phyloP scores from a whole-genome alignment of 2,113 vertebrate species.

The Etia nguti region DNA sequence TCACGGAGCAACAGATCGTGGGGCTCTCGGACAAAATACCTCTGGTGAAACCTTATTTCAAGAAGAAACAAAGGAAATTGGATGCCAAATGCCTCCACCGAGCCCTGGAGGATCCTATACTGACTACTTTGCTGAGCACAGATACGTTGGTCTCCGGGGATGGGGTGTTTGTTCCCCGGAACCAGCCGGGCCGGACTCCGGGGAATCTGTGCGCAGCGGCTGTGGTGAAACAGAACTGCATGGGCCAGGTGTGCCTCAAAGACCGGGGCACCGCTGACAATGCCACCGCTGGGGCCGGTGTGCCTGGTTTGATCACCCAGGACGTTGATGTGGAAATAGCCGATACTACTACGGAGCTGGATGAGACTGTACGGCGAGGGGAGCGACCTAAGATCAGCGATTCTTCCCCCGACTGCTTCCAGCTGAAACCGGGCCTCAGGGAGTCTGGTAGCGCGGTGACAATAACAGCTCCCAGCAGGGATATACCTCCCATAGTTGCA shows the following conservation, averaged over 20 bases:
- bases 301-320: slow-evolving; percentile 40
- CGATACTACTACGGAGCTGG: slow-evolving; percentile 66
- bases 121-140: slow-evolving; percentile 83
- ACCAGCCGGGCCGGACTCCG: slow-evolving; percentile 64
- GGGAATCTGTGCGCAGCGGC: slow-evolving; percentile 80
- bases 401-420: slow-evolving; percentile 61
- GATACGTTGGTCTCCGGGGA: slow-evolving; percentile 79
- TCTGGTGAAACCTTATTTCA: slow-evolving; percentile 91
- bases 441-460: slow-evolving; percentile 56
- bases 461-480: slow-evolving; percentile 38
- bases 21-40: slow-evolving; percentile 86
- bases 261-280: slow-evolving; percentile 11
- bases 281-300: slow-evolving; percentile 3
- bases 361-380: slow-evolving; percentile 51
- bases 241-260: slow-evolving; percentile 75
- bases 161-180: slow-evolving; percentile 84
- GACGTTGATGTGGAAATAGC: slow-evolving; percentile 63
- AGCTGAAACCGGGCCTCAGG: slow-evolving; percentile 63
- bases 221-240: slow-evolving; percentile 82
- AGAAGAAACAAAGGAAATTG: slow-evolving; percentile 93
- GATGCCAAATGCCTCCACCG: slow-evolving; percentile 82
- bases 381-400: slow-evolving; percentile 56
- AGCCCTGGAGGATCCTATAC: slow-evolving; percentile 84
- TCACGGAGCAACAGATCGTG: slow-evolving; percentile 75
- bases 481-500: slow-evolving; percentile 48